A percentile compares a stretch with the other conserved stretches of the same genome.
These are phyloP conservation scores for Oxyura jamaicensis DNA, from an alignment of 2,113 vertebrate species.

Conservation along the genomic window DNA sequence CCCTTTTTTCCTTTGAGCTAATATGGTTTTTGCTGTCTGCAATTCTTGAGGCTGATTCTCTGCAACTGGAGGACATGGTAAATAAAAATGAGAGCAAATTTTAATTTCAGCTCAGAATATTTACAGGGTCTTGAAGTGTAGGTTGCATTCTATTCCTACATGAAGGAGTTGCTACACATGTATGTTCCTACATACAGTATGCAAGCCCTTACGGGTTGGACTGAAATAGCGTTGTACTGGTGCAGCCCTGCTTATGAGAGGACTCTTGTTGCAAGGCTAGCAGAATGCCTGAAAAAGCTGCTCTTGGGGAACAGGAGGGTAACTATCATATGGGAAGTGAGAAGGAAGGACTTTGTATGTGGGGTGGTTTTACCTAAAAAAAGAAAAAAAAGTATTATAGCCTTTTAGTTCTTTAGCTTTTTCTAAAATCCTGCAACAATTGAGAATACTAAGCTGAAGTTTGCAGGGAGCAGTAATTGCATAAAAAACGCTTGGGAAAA, in stretches of 20 bases:
- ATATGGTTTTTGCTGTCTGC: neutral
- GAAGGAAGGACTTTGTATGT: neutral
- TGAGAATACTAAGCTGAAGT: neutral
- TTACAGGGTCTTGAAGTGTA: neutral
- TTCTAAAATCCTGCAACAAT: neutral
- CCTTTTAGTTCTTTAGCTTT: neutral
- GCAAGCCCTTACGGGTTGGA: neutral
- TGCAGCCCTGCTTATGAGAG: neutral
- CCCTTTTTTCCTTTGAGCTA: neutral
- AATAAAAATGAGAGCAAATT: neutral
- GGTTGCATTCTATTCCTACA: neutral
- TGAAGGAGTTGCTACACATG: neutral
- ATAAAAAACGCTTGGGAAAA: neutral
- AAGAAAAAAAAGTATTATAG: neutral
- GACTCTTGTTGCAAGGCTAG: neutral
- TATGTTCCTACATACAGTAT: neutral
- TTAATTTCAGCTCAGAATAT: neutral
- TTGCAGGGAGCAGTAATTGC: neutral
- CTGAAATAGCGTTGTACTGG: neutral
- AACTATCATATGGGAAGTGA: neutral
- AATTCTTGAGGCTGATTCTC: neutral
- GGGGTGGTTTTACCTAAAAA: neutral
- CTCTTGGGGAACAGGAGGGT: neutral
- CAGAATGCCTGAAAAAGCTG: neutral
- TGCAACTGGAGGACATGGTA: neutral